Percentiles rank a stretch among this genome's conserved stretches.
Conservation (phyloP, 2,797 vertebrate genomes). For the Oreonectes daqikongensis region DNA sequence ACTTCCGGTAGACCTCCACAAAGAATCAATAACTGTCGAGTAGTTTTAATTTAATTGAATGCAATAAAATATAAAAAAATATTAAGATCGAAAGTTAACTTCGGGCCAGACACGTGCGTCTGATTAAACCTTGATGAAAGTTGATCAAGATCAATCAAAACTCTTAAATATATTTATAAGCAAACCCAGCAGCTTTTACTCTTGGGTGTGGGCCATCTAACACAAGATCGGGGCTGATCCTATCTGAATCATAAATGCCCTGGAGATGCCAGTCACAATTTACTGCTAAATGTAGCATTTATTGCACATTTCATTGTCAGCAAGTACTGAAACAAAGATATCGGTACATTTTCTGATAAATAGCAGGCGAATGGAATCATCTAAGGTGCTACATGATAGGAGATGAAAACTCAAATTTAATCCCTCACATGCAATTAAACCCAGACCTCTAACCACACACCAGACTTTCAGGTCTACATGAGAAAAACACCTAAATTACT, state of each 20-base stretch:
- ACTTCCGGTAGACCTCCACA: no score
- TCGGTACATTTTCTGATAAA: not conserved
- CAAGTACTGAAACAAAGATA: not conserved
- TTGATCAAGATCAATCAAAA: no score
- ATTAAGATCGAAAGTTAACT: no score
- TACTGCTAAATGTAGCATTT: slow-evolving; percentile 4
- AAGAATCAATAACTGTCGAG: no score
- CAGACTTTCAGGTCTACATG: slow-evolving; percentile 33
- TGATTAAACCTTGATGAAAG: no score
- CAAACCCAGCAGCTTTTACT: not conserved
- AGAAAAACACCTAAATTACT: slow-evolving; percentile 54
- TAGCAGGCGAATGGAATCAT: not conserved
- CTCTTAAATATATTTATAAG: not conserved
- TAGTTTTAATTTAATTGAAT: no score
- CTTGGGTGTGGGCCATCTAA: not conserved
- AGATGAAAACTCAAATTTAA: slow-evolving; percentile 27
- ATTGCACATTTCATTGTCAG: not conserved
- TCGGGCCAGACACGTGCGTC: no score
- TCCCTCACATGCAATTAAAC: slow-evolving; percentile 44
- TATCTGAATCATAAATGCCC: not conserved
- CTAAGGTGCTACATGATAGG: not conserved
- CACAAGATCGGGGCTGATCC: not conserved
- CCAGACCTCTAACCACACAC: slow-evolving; percentile 29
- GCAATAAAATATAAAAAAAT: no score
- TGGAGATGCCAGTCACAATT: not conserved